Evolutionary conservation across 2,888 invertebrate species (phyloP), one percentile per base, ranked within the genome.

Genomic region (Drosophila pegasa): DNA sequence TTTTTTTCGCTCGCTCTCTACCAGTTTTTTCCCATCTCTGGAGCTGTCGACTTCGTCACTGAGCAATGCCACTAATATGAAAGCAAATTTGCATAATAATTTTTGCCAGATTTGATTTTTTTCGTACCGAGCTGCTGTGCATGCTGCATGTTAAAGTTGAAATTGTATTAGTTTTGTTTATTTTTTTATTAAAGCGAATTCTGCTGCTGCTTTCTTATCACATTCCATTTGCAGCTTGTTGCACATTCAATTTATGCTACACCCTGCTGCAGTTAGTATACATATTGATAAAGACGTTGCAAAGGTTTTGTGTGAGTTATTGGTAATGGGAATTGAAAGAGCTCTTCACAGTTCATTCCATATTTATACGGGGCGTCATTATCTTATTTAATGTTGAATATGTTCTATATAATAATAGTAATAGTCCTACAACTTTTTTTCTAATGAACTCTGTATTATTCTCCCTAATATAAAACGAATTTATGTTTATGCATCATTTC

Each of bases 11-110:
- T 38, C 5, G n/a, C 12, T 20, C 12, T 20, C 3, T 22, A 6
- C 25, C 8, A 25, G 14, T 43, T 25, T 43, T 16, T 22, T 33
- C 29, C 29, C 37, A 12, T 25, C 38, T 38, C 52, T 45, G 47
- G 14, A 50, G 47, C 79, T 73, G 71, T 78, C 66, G 64, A 66
- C 78, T 71, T 80, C 67, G 56, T 65, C 71, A 67, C 68, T 57
- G 71, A 71, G 80, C 85, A 83, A 67, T 80, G 83, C 72, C 87
- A 83, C 83, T 84, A 84, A 84, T 84, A 88, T 84, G 88, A 84
- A 88, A 88, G 78, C 81, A 84, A 84, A 84, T 84, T 88, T 84
- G 84, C 83, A 84, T 88, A 84, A 88, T 88, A 84, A 88, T 88
- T 84, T 88, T 80, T 72, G 72, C 62, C 78, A 88, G 84, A 73